Base-by-base conservation (phyloP, 2,888 invertebrate species). In the Panopea generosa region DNA sequence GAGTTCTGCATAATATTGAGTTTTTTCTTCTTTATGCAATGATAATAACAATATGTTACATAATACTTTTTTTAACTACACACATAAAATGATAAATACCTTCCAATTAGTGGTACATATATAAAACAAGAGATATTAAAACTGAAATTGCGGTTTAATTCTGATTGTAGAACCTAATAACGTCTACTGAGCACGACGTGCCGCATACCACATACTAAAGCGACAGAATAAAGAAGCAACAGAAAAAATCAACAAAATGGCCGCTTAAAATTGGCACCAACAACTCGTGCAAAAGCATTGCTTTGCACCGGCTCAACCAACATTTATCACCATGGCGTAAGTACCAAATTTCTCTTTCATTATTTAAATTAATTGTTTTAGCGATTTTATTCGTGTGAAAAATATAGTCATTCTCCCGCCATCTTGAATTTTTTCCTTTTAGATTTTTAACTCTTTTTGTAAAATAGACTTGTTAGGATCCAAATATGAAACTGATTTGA, bases 291-390 rank as follows among this genome's bases (percentile, higher is more conserved):
- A 26, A 75, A 80, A 82, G 84, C 84, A 66, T 53, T 56, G 82
- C 82, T 80, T 84, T 85, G 85, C 86, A 85, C 81, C 47, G 57
- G 69, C 56, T 66, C 80, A 80, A 60, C 74, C 57, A 53, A 66
- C 72, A 43, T 65, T 65, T 73, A 59, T 77, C 82, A 89, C 57
- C 80, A 89, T 89, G 89, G 87, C 87, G 89, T 89, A 80, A 87
- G 89, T 89, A 18, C 9, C 9, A 20, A 20, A 18, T 57, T 57
- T 29, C 29, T 55, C 18, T 55, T 14, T 33, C 9, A 14, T 29
- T 29, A 3, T 18, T n/a, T 1, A 18, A 52, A 52, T 27, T 45
- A 40, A 40, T 40, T 40, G 7, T 40, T 16, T 11, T 40, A 16
- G 7, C 40, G 40, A 40, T 40, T 40, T 7, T 40, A 11, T 11